Base-by-base conservation (phyloP, 2,797 vertebrate species). In the Cichlasoma orientale region DNA sequence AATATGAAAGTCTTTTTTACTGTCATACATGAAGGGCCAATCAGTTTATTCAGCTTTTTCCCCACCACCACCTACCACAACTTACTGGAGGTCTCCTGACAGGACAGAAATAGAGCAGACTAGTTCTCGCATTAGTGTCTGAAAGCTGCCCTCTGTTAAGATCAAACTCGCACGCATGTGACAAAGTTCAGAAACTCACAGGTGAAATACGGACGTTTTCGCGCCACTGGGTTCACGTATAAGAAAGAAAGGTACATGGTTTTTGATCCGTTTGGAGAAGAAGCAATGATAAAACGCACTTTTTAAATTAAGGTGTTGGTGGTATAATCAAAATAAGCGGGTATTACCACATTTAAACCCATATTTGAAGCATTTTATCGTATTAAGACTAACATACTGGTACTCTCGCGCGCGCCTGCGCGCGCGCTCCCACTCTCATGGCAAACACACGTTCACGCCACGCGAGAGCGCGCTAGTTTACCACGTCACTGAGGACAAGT, bases 51-150 rank as follows among this genome's bases (percentile, higher is more conserved):
- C 2, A 19, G 1, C n/a, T 5, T 23, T 66, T 7, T 29, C 13
- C 57, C 38, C 58, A 14, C 56, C 21, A n/a, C 58, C 31, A 31
- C 58, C 58, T 5, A 12, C 33, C 58, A 23, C 58, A 44, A 53
- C 47, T 94, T 91, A 94, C 93, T 61, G 90, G 93, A 94, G 79
- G 88, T 79, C 21, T 56, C 69, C 41, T 78, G 77, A 63, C 72
- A 54, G 54, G 90, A 93, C 94, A 93, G 63, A 95, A 95, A 96
- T 96, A 95, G 94, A 90, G 63, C 87, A 69, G 74, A 38, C 47
- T n/a, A 47, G 52, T 44, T 82, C 56, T 75, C 75, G 80, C 44
- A 68, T 72, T 68, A 71, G 50, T 77, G 75, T 72, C 85, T 82
- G 56, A 29, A 78, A 68, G 54, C 79, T 56, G 59, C 50, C 56